Conservation (phyloP, 2,797 vertebrate genomes). For the Hapalemur alaotrensis region DNA sequence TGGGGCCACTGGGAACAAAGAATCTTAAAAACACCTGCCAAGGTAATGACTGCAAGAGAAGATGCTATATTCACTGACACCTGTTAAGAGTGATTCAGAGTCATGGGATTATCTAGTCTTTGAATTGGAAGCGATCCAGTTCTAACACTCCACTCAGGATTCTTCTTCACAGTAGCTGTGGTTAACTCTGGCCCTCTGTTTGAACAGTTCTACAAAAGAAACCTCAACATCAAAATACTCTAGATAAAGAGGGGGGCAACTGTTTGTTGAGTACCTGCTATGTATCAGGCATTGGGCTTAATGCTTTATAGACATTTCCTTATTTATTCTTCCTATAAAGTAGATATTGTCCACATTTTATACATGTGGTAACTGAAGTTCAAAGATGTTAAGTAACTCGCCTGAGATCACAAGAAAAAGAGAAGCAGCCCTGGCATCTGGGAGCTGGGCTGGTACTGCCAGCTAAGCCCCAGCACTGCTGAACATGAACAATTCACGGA, state of each 20-base stretch:
- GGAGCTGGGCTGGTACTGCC: not conserved
- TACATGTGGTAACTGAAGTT: not conserved
- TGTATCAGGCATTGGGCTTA: not conserved
- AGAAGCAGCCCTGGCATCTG: not conserved
- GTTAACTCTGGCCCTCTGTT: not conserved
- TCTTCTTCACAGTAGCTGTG: not conserved
- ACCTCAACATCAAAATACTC: not conserved
- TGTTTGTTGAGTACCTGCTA: not conserved
- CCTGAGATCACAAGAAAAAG: not conserved
- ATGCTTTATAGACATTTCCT: not conserved
- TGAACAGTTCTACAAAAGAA: not conserved
- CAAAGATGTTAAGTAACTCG: not conserved
- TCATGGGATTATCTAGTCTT: not conserved
- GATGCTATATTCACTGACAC: too few relatives aligned
- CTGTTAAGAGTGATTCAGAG: not conserved
- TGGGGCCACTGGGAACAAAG: not conserved
- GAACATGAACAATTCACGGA: not conserved
- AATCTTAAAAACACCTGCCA: not conserved
- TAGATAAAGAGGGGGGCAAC: not conserved
- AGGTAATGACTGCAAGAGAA: not conserved
- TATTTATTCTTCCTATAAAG: not conserved
- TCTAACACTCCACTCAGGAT: not conserved
- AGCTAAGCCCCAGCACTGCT: not conserved
- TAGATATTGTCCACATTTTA: not conserved
- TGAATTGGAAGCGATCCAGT: not conserved